Evolutionary conservation across 2,113 vertebrate genomes (phyloP).

Genomic region (Labeo catla): DNA sequence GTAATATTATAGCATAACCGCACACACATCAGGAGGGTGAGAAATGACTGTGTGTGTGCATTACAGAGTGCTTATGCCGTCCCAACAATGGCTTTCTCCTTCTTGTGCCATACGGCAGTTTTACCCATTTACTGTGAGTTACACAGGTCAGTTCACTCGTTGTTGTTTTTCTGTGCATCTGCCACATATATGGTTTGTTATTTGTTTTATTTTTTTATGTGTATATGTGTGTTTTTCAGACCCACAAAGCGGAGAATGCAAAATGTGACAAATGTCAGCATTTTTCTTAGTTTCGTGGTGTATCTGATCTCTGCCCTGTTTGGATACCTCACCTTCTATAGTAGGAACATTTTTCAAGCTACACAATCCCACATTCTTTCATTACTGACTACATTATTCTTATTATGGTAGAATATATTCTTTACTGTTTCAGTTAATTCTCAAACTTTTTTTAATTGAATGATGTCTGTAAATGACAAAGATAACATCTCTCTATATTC

Average conservation of each 20-base stretch:
- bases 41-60: slow-evolving; percentile 35
- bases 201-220: slow-evolving; percentile 27
- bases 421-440: not conserved
- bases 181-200: not conserved
- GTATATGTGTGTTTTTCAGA: slow-evolving; percentile 70
- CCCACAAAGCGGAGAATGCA: slow-evolving; percentile 92
- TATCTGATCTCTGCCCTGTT: slow-evolving; percentile 91
- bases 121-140: slow-evolving; percentile 96
- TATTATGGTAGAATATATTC: not conserved
- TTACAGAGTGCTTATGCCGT: slow-evolving; percentile 91
- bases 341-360: slow-evolving; percentile 72
- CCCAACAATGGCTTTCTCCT: slow-evolving; percentile 99
- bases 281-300: slow-evolving; percentile 86
- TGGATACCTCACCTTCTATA: slow-evolving; percentile 96
- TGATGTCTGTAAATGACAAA: slow-evolving; percentile 33
- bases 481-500: slow-evolving; percentile 9
- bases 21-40: slow-evolving; percentile 39
- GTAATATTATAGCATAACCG: slow-evolving; percentile 39
- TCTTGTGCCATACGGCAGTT: slow-evolving; percentile 95
- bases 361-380: not conserved
- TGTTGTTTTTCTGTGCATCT: not conserved
- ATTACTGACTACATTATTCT: no score
- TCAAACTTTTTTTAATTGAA: not conserved
- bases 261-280: slow-evolving; percentile 83
- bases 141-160: slow-evolving; percentile 68